These are phyloP conservation scores for Tipula lateralis DNA, from an alignment of 2,888 invertebrate genomes.

Conservation along the genomic window DNA sequence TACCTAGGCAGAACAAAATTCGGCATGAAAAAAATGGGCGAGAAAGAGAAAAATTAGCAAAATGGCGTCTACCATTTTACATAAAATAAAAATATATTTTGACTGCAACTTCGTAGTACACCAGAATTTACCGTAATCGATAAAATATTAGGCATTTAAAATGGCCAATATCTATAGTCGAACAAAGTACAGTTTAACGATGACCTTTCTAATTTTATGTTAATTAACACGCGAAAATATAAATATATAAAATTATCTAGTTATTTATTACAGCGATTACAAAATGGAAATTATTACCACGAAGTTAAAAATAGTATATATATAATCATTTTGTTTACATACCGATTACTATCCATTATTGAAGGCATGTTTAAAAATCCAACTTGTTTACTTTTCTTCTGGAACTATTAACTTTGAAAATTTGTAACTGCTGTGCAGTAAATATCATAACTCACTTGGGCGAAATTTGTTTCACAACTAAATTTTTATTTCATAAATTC, in stretches of 20 bases:
- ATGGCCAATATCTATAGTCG: not conserved
- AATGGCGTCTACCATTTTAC: not conserved
- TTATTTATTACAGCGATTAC: not conserved
- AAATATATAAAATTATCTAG: not conserved
- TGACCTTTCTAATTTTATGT: not conserved
- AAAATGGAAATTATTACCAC: not conserved
- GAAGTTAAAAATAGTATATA: not conserved
- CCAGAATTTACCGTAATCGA: not conserved
- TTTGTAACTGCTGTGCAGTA: conserved; percentile 26
- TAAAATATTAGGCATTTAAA: not conserved
- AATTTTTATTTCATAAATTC: not conserved
- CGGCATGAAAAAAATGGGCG: not conserved
- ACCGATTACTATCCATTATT: conserved; percentile 31
- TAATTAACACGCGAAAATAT: not conserved
- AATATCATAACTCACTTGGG: conserved; percentile 26
- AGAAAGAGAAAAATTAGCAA: not conserved
- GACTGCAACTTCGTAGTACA: not conserved
- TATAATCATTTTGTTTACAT: not conserved
- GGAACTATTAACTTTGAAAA: conserved; percentile 27
- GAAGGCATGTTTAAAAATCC: conserved; percentile 29
- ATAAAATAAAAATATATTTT: not conserved
- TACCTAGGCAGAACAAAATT: not conserved
- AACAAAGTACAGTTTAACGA: not conserved
- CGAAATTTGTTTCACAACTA: not conserved
- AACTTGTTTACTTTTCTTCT: conserved; percentile 29